Evolutionary conservation across 2,797 vertebrate species (phyloP).

Genomic region (Myoxocephalus aenaeus): DNA sequence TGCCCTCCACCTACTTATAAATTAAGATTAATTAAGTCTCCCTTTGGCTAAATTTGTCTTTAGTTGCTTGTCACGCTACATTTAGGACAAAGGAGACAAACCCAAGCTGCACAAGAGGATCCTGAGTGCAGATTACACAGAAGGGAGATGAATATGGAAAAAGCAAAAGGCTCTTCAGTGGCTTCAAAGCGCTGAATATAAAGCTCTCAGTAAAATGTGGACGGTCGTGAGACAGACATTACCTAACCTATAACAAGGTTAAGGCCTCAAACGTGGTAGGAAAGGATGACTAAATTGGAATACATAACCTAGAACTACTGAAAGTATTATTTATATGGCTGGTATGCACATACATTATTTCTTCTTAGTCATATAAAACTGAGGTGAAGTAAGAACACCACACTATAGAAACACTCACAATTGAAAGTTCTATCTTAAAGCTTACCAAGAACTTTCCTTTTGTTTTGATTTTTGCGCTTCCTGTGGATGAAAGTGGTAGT

Average conservation of each 20-base stretch:
- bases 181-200: slow-evolving; percentile 40
- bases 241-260: slow-evolving; percentile 3
- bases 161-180: slow-evolving; percentile 22
- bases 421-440: neutral
- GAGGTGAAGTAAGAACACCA: neutral
- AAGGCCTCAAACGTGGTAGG: neutral
- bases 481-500: too few species aligned
- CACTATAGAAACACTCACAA: neutral
- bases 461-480: too few species aligned
- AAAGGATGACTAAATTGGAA: neutral
- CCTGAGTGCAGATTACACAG: slow-evolving; percentile 34
- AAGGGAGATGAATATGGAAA: slow-evolving; percentile 55
- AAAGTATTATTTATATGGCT: neutral
- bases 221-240: slow-evolving; percentile 3
- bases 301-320: neutral
- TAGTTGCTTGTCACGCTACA: slow-evolving; percentile 40
- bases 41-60: slow-evolving; percentile 28
- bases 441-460: too few species aligned
- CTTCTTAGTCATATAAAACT: neutral
- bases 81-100: slow-evolving; percentile 40
- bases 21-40: slow-evolving; percentile 43
- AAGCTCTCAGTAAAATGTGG: slow-evolving; percentile 4
- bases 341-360: neutral
- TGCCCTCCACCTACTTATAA: slow-evolving; percentile 12
- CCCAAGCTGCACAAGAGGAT: slow-evolving; percentile 32